Evolutionary conservation across 2,113 vertebrate genomes (phyloP), one percentile per base, ranked within the genome.

Genomic region (Dicerorhinus sumatrensis): DNA sequence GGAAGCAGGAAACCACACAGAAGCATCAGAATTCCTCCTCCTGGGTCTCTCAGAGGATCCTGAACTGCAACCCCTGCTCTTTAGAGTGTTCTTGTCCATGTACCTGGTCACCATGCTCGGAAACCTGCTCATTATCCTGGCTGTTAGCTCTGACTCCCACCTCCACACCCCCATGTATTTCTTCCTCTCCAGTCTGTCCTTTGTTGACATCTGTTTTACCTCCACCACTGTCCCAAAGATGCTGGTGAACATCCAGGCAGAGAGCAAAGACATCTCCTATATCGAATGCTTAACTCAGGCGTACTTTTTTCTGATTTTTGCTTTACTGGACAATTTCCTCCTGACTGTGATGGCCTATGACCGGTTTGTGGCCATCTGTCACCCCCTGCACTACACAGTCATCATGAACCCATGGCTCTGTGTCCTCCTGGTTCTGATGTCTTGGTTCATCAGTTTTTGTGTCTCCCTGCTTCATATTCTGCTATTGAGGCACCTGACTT

Each of bases 71-170:
- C 79, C 94, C 11, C 60, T 9, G 48, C 48, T 94, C 25, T 96
- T 92, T 72, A 86, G 88, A 4, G 6, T 96, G 0, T 93, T 95
- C 18, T 11, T 97, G n/a, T 86, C 21, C 67, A 93, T 95, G 75
- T 96, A 88, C 51, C 33, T 92, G 48, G 25, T 91, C 67, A 62
- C 82, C 0, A 0, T 89, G 5, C 27, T 69, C 1, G 89, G 69
- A 9, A 94, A 96, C 17, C 39, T 94, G 33, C 63, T 96, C 88
- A 94, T 96, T 76, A 60, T 94, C 14, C 54, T 95, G 83, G 46
- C 84, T 2, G 6, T 91, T 33, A 48, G 2, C 67, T 76, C 92
- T 16, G 88, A 94, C 58, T 11, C 75, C 20, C 20, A 48, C 4
- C 72, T 95, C 2, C 72, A 92, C 36, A 85, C 31, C 0, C 89